phyloP scores from a whole-genome alignment of 1,140 invertebrate genomes.

The Propsilocerus akamusi region DNA sequence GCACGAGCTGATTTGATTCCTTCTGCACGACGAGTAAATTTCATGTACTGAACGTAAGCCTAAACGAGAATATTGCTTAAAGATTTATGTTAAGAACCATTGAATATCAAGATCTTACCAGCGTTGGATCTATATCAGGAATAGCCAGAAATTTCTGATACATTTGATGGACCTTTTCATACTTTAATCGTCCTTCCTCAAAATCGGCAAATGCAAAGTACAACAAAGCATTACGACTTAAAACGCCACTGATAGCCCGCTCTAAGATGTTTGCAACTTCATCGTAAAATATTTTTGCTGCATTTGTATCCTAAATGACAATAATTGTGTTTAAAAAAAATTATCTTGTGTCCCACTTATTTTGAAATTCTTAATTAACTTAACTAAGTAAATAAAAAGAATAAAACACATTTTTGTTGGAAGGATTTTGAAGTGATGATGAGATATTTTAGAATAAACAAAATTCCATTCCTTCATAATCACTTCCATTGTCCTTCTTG shows the following conservation, averaged over 20 bases:
- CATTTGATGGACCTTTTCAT: constrained; percentile 94
- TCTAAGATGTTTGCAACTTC: constrained; percentile 90
- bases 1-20: constrained; percentile 90
- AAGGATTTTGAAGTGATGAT: constrained; percentile 1
- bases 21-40: constrained; percentile 90
- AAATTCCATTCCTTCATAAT: neutral
- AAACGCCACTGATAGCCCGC: constrained; percentile 64
- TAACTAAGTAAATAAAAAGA: neutral
- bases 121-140: constrained; percentile 79
- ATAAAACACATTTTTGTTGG: neutral
- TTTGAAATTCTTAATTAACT: neutral
- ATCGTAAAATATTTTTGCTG: constrained; percentile 79
- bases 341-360: neutral
- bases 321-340: neutral
- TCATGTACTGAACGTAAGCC: constrained; percentile 98
- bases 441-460: neutral
- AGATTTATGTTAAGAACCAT: constrained; percentile 8
- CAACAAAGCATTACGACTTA: constrained; percentile 81
- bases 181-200: constrained; percentile 90
- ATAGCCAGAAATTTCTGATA: constrained; percentile 85
- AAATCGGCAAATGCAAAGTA: constrained; percentile 99
- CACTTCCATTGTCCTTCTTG: neutral
- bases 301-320: constrained; percentile 71
- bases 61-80: constrained; percentile 15
- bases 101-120: constrained; percentile 37